Base-by-base conservation (phyloP, 1,140 invertebrate genomes). In the Magallana gigas region DNA sequence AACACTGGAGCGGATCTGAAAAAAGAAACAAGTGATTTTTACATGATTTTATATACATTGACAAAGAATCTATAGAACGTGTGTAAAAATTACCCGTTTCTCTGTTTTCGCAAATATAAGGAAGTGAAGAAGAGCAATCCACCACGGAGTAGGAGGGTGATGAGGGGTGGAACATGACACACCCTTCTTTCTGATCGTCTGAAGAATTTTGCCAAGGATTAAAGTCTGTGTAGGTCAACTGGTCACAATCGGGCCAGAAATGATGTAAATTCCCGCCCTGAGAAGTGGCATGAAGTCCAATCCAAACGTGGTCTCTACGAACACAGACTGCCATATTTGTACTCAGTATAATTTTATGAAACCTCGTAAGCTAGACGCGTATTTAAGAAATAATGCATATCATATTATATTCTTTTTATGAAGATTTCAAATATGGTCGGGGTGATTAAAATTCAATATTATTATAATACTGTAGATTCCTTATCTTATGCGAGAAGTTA, bases 131-230 rank as follows among this genome's bases (percentile, higher is more conserved):
- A 48, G 0, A 9, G 14, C 68, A 76, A 9, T 29, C 12, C 12
- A 11, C 23, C 4, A 12, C 68, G 12, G 68, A 76, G 18, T 76
- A 76, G 23, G 0, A 0, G 23, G 18, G 48, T 12, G 5, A 29
- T 9, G 29, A 36, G 2, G 68, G 68, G 29, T 76, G 29, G 8
- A 76, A 76, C 18, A 76, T 3, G 23, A 76, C 18, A 29, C 68
- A 76, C 29, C 68, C 68, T 29, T 76, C 68, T 76, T 76, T 76
- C 68, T 76, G 68, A 23, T 8, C 23, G 23, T 76, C 68, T 29
- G 0, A 8, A 29, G 23, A 23, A 71, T 14, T 71, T 12, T 18
- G 18, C 68, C 68, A 71, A 12, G 23, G 68, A 12, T 76, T 76
- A 29, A 36, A 76, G 8, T 4, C 68, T 76, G 23, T 5, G 36